Evolutionary conservation across 1,140 invertebrate genomes (phyloP), one percentile per base, ranked within the genome.

Genomic region (Drosophila gunungcola): DNA sequence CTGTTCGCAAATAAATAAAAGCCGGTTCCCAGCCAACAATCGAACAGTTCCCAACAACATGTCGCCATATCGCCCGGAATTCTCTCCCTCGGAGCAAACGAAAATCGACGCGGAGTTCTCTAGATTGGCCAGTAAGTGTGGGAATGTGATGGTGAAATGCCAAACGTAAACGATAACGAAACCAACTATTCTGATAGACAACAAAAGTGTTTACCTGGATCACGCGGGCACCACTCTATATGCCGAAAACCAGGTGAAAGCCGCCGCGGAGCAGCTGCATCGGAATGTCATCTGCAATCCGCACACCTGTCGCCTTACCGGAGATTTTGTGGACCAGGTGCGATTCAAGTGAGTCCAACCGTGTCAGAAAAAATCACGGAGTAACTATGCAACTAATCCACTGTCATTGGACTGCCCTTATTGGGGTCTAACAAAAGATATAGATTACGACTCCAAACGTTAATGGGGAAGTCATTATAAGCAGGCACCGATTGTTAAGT

Each of bases 181-280:
- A 41, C 25, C 41, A 27, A 21, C 5, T 52, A 60, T 41, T 41
- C 5, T n/a, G 2, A 32, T 29, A 51, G 63, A 27, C 16, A 65
- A 91, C 97, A 96, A 94, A 67, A 94, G 94, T 83, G 95, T 94
- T 61, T 99, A 98, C 93, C 93, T 99, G 76, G 98, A 99, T 93
- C 96, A 99, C 95, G 96, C 97, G 41, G 98, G 98, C 16, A 94
- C 97, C 16, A 96, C 97, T 25, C 92, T 98, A 32, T 98, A 98
- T 91, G 94, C 97, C 3, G 93, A 95, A 82, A 94, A 93, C 68
- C 96, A 98, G 93, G 93, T 99, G 16, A 92, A 95, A 67, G 93
- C 94, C 48, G 91, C 96, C n/a, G 93, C 94, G 36, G 89, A 94
- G 42, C 94, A 96, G 83, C 93, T 98, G 42, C 92, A 94, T 27